A percentile compares a stretch with the other conserved stretches of the same genome.
phyloP scores from a whole-genome alignment of 2,113 vertebrate genomes.

The Zapornia atra region DNA sequence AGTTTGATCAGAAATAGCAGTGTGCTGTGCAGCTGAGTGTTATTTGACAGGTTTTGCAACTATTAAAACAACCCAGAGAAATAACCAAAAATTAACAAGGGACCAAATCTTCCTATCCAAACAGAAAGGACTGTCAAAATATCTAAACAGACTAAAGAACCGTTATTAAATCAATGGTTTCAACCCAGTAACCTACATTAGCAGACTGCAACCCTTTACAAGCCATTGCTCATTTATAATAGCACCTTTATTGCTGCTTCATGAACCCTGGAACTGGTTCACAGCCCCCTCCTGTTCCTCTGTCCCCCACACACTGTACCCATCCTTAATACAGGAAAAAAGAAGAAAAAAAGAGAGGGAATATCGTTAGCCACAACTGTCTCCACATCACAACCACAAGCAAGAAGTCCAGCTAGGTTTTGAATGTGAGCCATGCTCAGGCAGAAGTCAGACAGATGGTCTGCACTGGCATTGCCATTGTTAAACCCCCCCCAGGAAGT shows the following conservation, averaged over 20 bases:
- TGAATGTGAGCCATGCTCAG: background rate
- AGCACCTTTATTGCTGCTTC: background rate
- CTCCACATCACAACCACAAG: background rate
- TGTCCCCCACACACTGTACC: background rate
- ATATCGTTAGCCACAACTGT: background rate
- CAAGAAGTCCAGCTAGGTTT: background rate
- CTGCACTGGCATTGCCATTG: accelerated
- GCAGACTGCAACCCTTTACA: background rate
- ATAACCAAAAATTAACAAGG: background rate
- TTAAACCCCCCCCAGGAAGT: too few relatives aligned
- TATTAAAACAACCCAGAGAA: background rate
- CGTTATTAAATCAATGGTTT: background rate
- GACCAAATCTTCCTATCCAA: background rate
- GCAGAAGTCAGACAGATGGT: background rate
- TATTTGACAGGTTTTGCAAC: background rate
- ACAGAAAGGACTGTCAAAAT: background rate
- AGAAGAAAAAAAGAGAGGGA: accelerated
- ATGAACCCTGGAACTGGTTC: background rate
- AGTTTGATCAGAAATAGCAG: background rate
- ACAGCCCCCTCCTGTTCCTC: background rate
- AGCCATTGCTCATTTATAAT: slow-evolving; percentile 5
- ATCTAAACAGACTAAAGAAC: background rate
- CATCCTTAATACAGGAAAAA: background rate
- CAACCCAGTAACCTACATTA: slow-evolving; percentile 5
- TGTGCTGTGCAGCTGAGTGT: background rate